These are phyloP conservation scores for Lottia gigantea DNA, from an alignment of 2,888 invertebrate genomes.

Conservation along the genomic window DNA sequence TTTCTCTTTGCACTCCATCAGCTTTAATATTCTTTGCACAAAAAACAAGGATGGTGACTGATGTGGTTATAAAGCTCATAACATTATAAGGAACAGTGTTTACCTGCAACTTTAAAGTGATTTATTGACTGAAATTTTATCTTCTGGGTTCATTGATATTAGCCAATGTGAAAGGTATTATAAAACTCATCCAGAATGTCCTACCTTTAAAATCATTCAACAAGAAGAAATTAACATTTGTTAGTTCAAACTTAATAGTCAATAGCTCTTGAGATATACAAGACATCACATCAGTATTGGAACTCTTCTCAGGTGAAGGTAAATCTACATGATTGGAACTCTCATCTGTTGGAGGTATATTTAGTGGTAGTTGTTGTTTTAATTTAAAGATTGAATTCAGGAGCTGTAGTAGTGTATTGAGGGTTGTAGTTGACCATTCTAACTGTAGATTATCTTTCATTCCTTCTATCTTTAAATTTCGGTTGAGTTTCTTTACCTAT, in stretches of 20 bases:
- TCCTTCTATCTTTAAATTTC: slow-evolving; percentile 49
- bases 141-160: too few species aligned
- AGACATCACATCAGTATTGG: neutral
- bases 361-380: slow-evolving; percentile 16
- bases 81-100: too few species aligned
- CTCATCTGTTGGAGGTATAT: slow-evolving; percentile 27
- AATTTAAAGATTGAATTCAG: slow-evolving; percentile 40
- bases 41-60: too few species aligned
- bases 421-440: slow-evolving; percentile 57
- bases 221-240: slow-evolving; percentile 52
- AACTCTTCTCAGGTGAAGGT: neutral
- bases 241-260: slow-evolving; percentile 38
- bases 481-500: slow-evolving; percentile 52
- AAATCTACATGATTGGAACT: neutral
- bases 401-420: slow-evolving; percentile 46
- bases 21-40: too few species aligned
- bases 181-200: neutral
- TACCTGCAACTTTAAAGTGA: too few species aligned
- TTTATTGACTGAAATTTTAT: too few species aligned
- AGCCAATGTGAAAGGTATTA: too few species aligned
- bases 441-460: slow-evolving; percentile 59
- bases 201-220: slow-evolving; percentile 55
- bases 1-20: too few species aligned
- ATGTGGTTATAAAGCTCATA: too few species aligned
- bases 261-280: neutral